Evolutionary conservation across 2,888 invertebrate species (phyloP).

Genomic region (Altica lythri): DNA sequence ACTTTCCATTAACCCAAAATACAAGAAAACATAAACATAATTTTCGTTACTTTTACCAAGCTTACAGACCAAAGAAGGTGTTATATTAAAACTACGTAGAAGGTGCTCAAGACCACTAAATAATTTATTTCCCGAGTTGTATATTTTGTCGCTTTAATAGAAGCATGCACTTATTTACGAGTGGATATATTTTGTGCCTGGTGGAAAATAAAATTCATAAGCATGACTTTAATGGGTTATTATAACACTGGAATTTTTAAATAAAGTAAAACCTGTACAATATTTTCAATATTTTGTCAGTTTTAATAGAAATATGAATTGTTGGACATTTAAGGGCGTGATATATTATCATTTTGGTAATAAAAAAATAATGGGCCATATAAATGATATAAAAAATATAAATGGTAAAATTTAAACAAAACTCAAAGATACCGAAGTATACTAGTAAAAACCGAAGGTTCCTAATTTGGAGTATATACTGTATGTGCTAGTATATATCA

Average conservation of each 20-base stretch:
- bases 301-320: neutral
- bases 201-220: neutral
- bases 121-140: neutral
- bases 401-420: no score
- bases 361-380: no score
- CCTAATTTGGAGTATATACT: no score
- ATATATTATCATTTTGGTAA: no score
- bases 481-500: no score
- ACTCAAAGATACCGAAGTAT: no score
- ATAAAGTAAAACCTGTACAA: neutral
- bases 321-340: neutral
- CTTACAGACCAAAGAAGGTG: no score
- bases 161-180: conserved; percentile 7
- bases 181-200: conserved; percentile 1
- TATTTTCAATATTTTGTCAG: neutral
- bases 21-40: no score
- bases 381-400: no score
- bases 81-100: neutral
- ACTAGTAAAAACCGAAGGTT: no score
- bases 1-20: no score
- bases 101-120: conserved; percentile 1
- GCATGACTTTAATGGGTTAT: conserved; percentile 1
- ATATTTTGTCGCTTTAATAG: conserved; percentile 7
- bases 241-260: conserved; percentile 5
- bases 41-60: no score